phyloP scores from a whole-genome alignment of 2,888 invertebrate genomes.

The Clistopyga incitator region DNA sequence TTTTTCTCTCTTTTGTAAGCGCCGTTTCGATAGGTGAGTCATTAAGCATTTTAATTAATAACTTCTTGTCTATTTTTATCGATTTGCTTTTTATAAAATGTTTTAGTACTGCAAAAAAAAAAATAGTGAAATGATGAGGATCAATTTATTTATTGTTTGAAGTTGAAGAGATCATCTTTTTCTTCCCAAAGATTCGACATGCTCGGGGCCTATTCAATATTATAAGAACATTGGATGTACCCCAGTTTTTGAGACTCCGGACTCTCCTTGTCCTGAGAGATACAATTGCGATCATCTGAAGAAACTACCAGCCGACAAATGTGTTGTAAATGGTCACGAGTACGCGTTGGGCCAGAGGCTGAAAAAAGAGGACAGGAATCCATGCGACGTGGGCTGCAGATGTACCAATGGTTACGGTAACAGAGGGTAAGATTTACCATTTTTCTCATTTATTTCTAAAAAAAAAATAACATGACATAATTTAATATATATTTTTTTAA shows the following conservation, averaged over 20 bases:
- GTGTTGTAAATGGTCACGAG: slow-evolving; percentile 73
- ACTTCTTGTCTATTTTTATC: background rate
- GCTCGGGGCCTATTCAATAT: slow-evolving; percentile 74
- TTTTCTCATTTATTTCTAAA: background rate
- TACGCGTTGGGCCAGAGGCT: slow-evolving; percentile 74
- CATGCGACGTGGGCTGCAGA: slow-evolving; percentile 72
- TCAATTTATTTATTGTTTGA: too few relatives aligned
- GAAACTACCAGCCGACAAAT: slow-evolving; percentile 71
- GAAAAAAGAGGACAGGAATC: slow-evolving; percentile 72
- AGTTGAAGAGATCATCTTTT: background rate
- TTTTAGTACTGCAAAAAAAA: too few relatives aligned
- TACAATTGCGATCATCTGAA: slow-evolving; percentile 76
- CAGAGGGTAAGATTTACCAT: slow-evolving; percentile 56
- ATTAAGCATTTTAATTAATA: background rate
- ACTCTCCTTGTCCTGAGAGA: slow-evolving; percentile 73
- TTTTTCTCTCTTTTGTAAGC: background rate
- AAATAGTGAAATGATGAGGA: too few relatives aligned
- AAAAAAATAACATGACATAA: background rate
- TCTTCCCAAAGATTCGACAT: slow-evolving; percentile 62
- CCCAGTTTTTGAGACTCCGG: slow-evolving; percentile 72
- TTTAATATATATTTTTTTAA: slow-evolving; percentile 20
- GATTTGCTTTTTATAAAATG: too few relatives aligned
- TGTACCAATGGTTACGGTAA: slow-evolving; percentile 67
- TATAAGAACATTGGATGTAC: slow-evolving; percentile 75
- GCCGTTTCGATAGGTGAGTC: slow-evolving; percentile 22